Conservation (phyloP, 2,113 vertebrate species). For the Calidris pygmaea region DNA sequence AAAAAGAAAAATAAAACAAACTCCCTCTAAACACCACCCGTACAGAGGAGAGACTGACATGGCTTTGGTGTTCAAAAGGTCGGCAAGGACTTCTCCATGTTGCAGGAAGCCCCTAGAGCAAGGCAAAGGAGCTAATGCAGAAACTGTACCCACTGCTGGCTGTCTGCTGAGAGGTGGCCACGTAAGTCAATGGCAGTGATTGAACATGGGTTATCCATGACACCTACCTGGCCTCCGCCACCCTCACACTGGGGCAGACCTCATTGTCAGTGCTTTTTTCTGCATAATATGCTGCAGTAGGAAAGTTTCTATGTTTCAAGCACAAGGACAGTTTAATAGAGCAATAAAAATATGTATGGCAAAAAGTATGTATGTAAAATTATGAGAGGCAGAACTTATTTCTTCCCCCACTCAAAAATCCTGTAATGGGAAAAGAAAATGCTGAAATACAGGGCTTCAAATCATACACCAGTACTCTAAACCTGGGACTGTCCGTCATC, state of each 20-base stretch:
- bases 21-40: not conserved
- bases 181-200: rapidly evolving
- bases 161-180: not conserved
- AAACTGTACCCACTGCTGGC: too few species aligned
- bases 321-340: not conserved
- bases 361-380: not conserved
- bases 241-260: not conserved
- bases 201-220: not conserved
- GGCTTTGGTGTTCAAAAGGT: not conserved
- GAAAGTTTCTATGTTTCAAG: not conserved
- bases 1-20: not conserved
- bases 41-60: not conserved
- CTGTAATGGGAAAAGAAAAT: not conserved
- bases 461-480: not conserved
- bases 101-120: not conserved
- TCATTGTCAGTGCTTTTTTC: not conserved
- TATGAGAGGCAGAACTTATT: not conserved
- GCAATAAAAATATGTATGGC: not conserved
- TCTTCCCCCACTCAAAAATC: not conserved
- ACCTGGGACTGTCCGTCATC: not conserved
- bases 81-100: not conserved
- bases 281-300: not conserved
- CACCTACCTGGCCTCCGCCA: not conserved
- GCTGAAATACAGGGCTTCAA: not conserved
- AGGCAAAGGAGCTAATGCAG: not conserved